Base-by-base conservation (phyloP, 2,797 vertebrate genomes). In the Amniataba percoides region DNA sequence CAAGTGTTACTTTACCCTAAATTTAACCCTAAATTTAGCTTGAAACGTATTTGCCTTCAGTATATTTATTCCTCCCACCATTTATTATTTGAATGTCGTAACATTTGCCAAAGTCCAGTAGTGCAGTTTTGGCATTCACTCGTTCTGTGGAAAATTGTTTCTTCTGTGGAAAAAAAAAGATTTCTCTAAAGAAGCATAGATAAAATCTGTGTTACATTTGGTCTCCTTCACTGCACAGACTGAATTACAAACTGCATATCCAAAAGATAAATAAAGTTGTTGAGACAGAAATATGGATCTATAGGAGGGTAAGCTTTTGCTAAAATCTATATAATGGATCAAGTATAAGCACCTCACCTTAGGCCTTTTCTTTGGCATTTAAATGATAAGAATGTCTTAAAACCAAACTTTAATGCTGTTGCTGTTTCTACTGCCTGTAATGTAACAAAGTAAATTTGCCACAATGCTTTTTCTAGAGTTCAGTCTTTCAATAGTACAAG, bases 81-180 rank as follows among this genome's bases (percentile, higher is more conserved):
- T 74, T 62, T 73, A 55, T 19, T 46, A 82, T 87, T 82, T 86
- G 18, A 69, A 76, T 55, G 71, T 53, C 34, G 10, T 43, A 43
- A 8, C 68, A 58, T 85, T 62, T 53, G 8, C 49, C 10, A 62
- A 74, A 60, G 12, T 53, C 53, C 7, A 27, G 39, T 63, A 4
- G 34, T 42, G 43, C 39, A 19, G 31, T 5, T 69, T 21, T 18
- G 2, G 2, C 10, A 2, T 59, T 70, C 18, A n/a, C 23, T 3
- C 56, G 43, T 69, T 42, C n/a, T 40, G 40, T 14, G n/a, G 13
- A 36, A 19, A 9, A 7, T 56, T 23, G 6, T 23, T 62, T 55
- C 46, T 52, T 5, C 5, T 3, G 56, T n/a, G 27, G 18, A 27
- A 18, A 52, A 15, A 81, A 31, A 40, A 0, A 0, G 2, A 8